Evolutionary conservation across 2,113 vertebrate species (phyloP).

Genomic region (Elephantulus edwardii): DNA sequence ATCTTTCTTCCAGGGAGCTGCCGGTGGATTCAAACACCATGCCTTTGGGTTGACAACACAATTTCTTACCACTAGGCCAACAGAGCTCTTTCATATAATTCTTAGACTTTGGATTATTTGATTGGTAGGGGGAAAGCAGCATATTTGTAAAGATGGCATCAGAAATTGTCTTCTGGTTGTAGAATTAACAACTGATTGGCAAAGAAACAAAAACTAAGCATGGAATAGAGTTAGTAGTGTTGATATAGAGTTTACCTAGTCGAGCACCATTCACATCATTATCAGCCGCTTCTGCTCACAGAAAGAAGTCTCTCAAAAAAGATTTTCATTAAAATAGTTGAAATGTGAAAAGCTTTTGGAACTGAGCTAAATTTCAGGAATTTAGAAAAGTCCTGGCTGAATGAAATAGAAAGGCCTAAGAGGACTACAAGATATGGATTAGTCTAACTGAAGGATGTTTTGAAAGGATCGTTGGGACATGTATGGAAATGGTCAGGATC

Average conservation of each 20-base stretch:
- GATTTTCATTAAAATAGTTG: constrained; percentile 13
- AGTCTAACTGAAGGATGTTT: background rate
- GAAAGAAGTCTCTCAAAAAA: background rate
- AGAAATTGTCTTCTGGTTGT: background rate
- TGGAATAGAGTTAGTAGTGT: background rate
- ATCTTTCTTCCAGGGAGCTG: too few species aligned
- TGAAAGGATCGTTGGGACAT: background rate
- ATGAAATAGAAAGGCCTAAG: background rate
- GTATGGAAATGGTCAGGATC: background rate
- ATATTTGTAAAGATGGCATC: background rate
- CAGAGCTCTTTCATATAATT: too few species aligned
- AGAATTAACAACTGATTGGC: background rate
- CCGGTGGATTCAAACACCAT: too few species aligned
- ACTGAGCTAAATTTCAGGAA: background rate
- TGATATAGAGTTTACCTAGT: background rate
- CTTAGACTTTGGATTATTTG: background rate
- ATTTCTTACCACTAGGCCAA: too few species aligned
- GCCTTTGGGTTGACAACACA: too few species aligned
- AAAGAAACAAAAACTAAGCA: background rate
- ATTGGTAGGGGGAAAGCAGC: background rate
- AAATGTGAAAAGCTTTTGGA: background rate
- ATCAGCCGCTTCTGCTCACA: background rate
- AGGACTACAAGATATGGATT: background rate
- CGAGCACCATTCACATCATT: background rate
- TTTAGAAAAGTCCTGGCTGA: too few species aligned